phyloP scores from a whole-genome alignment of 2,888 invertebrate species.

The Temnothorax ravouxi region DNA sequence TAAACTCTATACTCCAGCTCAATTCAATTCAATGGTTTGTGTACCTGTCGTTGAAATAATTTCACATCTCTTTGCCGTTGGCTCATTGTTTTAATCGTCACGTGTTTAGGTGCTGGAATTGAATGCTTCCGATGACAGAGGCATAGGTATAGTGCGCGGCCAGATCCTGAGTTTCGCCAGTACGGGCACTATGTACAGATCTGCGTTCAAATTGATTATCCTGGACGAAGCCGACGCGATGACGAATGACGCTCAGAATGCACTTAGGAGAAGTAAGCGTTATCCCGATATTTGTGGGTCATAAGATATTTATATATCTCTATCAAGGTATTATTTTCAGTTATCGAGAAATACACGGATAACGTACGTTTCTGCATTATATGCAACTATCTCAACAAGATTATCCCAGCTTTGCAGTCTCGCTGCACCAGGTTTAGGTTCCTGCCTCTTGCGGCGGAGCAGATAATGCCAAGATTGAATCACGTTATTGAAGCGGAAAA shows the following conservation, averaged over 20 bases:
- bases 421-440: constrained; percentile 98
- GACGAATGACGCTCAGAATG: constrained; percentile 99
- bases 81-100: not conserved
- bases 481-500: constrained; percentile 94
- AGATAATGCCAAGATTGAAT: constrained; percentile 96
- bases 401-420: constrained; percentile 99
- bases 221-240: constrained; percentile 99
- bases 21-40: constrained; percentile 97
- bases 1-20: constrained; percentile 95
- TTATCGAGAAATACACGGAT: constrained; percentile 99
- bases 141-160: constrained; percentile 97
- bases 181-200: constrained; percentile 97
- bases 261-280: constrained; percentile 94
- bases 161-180: constrained; percentile 98
- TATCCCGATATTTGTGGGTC: not conserved
- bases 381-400: constrained; percentile 99
- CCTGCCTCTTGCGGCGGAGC: constrained; percentile 94
- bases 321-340: constrained; percentile 86
- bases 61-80: not conserved
- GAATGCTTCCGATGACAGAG: constrained; percentile 99
- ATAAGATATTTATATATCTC: not conserved
- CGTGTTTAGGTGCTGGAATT: constrained; percentile 92
- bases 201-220: constrained; percentile 97
- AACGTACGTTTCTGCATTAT: constrained; percentile 99
- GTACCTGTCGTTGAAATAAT: constrained; percentile 43